Base-by-base conservation (phyloP, 2,888 invertebrate genomes). In the Rhimphoctona megacephalus region DNA sequence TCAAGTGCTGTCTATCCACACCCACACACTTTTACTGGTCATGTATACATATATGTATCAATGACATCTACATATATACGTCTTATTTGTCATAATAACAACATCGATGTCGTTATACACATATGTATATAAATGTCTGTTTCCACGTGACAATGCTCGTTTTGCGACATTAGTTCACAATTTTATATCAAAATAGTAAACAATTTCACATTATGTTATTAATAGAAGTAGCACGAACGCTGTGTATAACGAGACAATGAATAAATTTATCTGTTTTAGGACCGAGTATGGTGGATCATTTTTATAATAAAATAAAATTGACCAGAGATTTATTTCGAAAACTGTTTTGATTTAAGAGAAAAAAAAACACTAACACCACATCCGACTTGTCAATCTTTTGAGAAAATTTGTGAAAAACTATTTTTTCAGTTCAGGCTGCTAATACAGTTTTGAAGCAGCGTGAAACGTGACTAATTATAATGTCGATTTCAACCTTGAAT, bases 1-100 rank as follows among this genome's bases (percentile, higher is more conserved):
- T 25, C 49, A 25, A 46, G 70, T 49, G 25, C 70, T 70, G 30
- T 30, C 22, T 70, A 49, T 30, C 22, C 49, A 39, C 78, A 79
- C 69, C 76, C 39, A 70, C 52, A 30, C 66, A 8, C 73, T 66
- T 43, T 17, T 6, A 30, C 30, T 61, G 61, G 30, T 57, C 57
- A 14, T 57, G 30, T 7, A 17, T 30, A 17, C 11, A 39, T 36
- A 39, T 39, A 11, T 36, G 36, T 61, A 30, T 61, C 17, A 30
- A 61, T 17, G 17, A 61, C 61, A 17, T n/a, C 19, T 61, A 57
- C 22, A 22, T 57, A 19, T 30, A 25, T 3, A 14, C 25, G 11
- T 57, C 30, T 61, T 17, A 30, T 61, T 30, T 61, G 30, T 30
- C 30, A 30, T 17, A 69, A 69, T 43, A 25, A 9, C 11, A 17